Evolutionary conservation across 2,888 invertebrate genomes (phyloP), one percentile per base, ranked within the genome.

Genomic region (Mellilla xanthometata): DNA sequence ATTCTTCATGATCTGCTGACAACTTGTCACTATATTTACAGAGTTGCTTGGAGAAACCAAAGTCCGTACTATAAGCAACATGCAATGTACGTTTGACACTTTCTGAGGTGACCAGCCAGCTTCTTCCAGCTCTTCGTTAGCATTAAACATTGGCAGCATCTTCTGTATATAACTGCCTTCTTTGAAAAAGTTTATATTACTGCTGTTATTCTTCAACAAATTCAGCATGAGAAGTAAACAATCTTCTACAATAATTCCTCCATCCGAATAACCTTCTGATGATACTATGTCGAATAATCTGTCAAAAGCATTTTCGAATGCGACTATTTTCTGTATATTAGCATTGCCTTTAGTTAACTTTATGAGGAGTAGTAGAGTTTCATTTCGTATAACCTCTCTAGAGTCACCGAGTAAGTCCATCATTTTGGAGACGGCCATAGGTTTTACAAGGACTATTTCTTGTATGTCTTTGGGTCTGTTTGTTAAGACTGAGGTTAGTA

Each of bases 221-320:
- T 98, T 99, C 41, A 98, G 84, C 93, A 99, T 95, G 2, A 99
- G 90, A 28, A 97, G 89, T 2, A 99, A 89, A 77, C 99, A 99
- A 82, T 99, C 99, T 90, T 99, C 99, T 0, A 99, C 99, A 0
- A 99, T 97, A 40, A 99, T 98, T 51, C 98, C 98, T 32, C 98
- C 99, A 75, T 98, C 97, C 1, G 96, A 95, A 62, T 94, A 95
- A 2, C 98, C 98, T 81, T 99, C 99, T 45, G 95, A 94, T 1
- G 91, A 92, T 7, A 99, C 95, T 6, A 99, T 97, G 75, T 97
- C 97, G 61, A 99, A 95, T 15, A 99, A 90, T 57, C 96, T 92
- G 79, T 99, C 99, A 73, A 99, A 99, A 0, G 98, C 98, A 84
- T 99, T 99, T 80, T 99, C 99, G 78, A 99, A 99, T 0, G 99